phyloP scores from a whole-genome alignment of 2,113 vertebrate species.

The Clinocottus analis region DNA sequence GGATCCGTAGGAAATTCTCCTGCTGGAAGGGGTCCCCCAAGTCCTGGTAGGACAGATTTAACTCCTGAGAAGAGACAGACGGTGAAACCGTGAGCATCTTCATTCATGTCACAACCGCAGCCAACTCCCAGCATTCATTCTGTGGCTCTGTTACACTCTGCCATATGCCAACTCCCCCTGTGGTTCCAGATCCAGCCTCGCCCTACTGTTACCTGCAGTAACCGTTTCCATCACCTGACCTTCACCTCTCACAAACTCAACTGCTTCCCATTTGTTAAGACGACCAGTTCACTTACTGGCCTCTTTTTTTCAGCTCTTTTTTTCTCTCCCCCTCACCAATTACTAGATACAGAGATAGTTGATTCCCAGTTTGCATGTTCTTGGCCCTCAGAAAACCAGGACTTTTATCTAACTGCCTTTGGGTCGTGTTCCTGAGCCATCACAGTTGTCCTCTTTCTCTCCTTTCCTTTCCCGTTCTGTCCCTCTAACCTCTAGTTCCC shows the following conservation, averaged over 20 bases:
- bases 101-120: constrained; percentile 5
- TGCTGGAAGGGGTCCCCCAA: constrained; percentile 91
- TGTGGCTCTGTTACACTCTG: not conserved
- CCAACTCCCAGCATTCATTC: not conserved
- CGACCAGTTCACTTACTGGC: too few species aligned
- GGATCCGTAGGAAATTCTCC: constrained; percentile 90
- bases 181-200: not conserved
- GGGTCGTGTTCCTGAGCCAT: too few species aligned
- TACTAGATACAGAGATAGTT: not conserved
- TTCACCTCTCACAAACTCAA: not conserved
- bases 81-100: not conserved
- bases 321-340: not conserved
- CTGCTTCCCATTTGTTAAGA: not conserved
- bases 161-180: not conserved
- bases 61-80: constrained; percentile 79
- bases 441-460: not conserved
- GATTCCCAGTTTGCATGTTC: not conserved
- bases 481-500: not conserved
- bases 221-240: not conserved
- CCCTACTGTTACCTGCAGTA: not conserved
- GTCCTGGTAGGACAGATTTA: constrained; percentile 96
- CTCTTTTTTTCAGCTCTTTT: not conserved
- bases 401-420: too few species aligned
- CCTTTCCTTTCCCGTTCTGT: too few species aligned
- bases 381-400: not conserved